Percentiles rank a stretch among this genome's conserved stretches.
Conservation (phyloP, 2,797 vertebrate species). For the Caiman crocodilus region DNA sequence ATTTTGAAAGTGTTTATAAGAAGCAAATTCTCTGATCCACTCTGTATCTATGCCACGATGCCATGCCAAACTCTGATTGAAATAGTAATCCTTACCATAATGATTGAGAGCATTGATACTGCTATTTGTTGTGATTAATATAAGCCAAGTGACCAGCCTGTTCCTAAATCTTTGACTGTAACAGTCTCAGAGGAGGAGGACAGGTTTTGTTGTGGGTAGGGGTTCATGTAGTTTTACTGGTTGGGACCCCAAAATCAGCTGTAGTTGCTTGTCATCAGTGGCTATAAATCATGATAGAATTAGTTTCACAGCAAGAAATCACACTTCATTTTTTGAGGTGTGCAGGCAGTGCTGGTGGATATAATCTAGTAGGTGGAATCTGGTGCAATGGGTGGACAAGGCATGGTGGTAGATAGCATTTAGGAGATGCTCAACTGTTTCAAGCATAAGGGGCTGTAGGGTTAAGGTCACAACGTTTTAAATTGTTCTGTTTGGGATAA, state of each 20-base stretch:
- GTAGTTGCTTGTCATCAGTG: neutral
- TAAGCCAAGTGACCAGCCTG: neutral
- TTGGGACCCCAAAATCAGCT: neutral
- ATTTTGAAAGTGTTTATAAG: neutral
- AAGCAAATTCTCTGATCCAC: neutral
- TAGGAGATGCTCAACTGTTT: neutral
- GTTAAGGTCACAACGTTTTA: neutral
- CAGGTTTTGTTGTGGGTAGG: neutral
- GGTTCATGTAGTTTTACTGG: neutral
- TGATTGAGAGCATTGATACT: neutral
- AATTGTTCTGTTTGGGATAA: fast-evolving
- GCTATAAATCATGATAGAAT: neutral
- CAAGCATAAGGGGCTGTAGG: neutral
- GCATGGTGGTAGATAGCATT: neutral
- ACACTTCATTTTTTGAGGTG: neutral
- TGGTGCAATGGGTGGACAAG: neutral
- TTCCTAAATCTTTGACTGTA: neutral
- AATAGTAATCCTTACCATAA: neutral
- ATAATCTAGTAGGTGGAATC: neutral
- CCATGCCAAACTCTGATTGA: neutral
- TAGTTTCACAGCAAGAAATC: fast-evolving
- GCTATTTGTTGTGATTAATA: neutral
- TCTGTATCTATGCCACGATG: neutral
- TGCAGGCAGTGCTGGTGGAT: neutral
- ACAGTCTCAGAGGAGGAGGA: neutral